Evolutionary conservation across 2,113 vertebrate species (phyloP), one percentile per base, ranked within the genome.

Genomic region (Charina bottae): DNA sequence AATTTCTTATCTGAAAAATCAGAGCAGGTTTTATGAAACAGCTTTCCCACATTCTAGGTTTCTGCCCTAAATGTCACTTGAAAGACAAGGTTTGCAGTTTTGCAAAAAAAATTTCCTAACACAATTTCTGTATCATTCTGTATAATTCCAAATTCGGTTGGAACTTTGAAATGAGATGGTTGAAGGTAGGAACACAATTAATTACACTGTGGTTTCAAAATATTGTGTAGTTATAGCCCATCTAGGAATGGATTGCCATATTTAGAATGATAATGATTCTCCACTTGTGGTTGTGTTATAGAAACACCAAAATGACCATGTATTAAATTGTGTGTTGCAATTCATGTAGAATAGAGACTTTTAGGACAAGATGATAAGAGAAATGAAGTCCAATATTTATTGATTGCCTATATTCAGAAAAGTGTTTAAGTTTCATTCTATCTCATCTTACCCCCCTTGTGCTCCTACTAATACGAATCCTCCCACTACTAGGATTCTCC

Each of bases 1-100:
- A 94, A 91, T 89, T 91, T 95, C 92, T 95, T 95, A 83, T 92
- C 94, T 94, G 54, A 86, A 93, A 93, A 95, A 89, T 92, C 90
- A 92, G 85, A 55, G 72, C 64, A 87, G 83, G 88, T 86, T 94
- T n/a, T 49, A 28, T 49, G 28, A 55, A 90, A 60, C 15, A 58
- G 6, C 8, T 37, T 78, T 37, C 68, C 17, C 68, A 9, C 68
- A 37, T 19, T 37, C 68, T 19, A 78, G 6, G 19, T 78, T 78
- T 17, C 68, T 78, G 68, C 6, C 68, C 33, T 37, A 8, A 37
- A 37, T 37, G 68, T 37, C 33, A 78, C 1, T 33, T 68, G 28
- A 28, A 68, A 6, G 64, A 68, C 64, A 68, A 68, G 28, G n/a
- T 64, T 64, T 64, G 28, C 62, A 64, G 4, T 33, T 68, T 33